These are phyloP conservation scores for Drosophila chauvacae DNA, from an alignment of 1,140 invertebrate genomes.

Conservation along the genomic window DNA sequence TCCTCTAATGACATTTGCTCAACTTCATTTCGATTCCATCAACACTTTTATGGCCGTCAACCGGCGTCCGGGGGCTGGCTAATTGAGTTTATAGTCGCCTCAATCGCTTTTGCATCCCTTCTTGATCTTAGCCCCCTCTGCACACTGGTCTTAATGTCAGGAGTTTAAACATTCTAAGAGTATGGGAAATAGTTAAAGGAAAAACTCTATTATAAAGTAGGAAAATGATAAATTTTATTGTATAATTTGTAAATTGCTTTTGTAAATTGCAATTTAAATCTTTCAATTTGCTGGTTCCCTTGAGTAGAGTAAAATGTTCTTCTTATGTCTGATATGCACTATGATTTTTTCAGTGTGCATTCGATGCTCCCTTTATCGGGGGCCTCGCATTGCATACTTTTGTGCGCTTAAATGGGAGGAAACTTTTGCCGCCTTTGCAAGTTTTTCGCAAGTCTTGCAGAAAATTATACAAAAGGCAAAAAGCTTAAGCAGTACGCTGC, in stretches of 20 bases:
- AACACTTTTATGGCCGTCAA: constrained; percentile 64
- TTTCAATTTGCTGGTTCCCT: background rate
- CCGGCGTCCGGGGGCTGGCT: constrained; percentile 35
- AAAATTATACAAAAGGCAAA: constrained; percentile 80
- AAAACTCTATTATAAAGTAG: background rate
- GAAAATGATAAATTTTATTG: background rate
- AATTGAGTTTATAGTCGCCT: constrained; percentile 73
- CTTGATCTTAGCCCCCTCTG: background rate
- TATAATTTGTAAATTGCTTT: too few relatives aligned
- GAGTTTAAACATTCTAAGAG: background rate
- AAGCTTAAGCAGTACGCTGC: constrained; percentile 31
- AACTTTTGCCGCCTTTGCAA: constrained; percentile 78
- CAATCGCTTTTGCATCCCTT: constrained; percentile 46
- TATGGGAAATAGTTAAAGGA: background rate
- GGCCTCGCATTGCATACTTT: constrained; percentile 64
- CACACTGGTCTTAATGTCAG: background rate
- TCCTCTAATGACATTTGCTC: constrained; percentile 58
- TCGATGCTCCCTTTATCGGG: constrained; percentile 43
- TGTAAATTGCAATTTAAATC: too few relatives aligned
- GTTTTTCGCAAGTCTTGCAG: constrained; percentile 80
- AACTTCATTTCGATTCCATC: constrained; percentile 74
- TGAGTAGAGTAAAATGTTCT: too few relatives aligned
- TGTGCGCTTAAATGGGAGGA: constrained; percentile 44
- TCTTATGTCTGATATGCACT: background rate
- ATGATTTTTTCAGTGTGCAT: background rate